Percentiles rank a stretch among this genome's conserved stretches.
Conservation (phyloP, 2,797 vertebrate genomes). For the Syngnathus acus region DNA sequence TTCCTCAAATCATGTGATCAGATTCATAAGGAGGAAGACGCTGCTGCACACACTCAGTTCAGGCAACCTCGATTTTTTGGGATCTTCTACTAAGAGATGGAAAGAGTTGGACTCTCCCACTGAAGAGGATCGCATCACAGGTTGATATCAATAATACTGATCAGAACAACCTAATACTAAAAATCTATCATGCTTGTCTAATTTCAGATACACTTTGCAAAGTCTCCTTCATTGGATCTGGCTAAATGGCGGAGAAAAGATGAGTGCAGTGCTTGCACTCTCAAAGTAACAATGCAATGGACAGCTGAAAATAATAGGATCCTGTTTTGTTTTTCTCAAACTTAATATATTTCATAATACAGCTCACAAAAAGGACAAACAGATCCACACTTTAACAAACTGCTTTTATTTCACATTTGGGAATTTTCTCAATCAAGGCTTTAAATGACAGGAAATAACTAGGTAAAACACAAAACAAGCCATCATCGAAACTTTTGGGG, state of each 20-base stretch:
- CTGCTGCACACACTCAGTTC: constrained; percentile 70
- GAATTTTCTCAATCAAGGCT: neutral
- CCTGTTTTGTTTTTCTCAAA: neutral
- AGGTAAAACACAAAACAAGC: neutral
- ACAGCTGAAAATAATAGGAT: neutral
- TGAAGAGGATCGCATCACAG: constrained; percentile 48
- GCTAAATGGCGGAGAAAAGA: constrained; percentile 27
- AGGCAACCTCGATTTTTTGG: constrained; percentile 62
- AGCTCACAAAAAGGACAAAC: too few species aligned
- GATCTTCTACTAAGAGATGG: constrained; percentile 72
- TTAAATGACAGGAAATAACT: neutral
- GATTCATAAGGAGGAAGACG: constrained; percentile 73
- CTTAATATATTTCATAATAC: neutral
- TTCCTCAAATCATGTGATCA: constrained; percentile 53
- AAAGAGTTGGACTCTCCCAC: constrained; percentile 44
- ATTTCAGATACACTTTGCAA: constrained; percentile 63
- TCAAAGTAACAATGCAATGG: constrained; percentile 5
- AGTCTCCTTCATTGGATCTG: constrained; percentile 61
- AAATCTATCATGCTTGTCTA: neutral
- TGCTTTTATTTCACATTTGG: neutral
- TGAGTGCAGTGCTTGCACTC: neutral
- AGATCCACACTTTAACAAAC: neutral
- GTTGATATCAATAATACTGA: neutral
- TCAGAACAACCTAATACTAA: neutral
- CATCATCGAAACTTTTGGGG: neutral